Base-by-base conservation (phyloP, 2,113 vertebrate genomes). In the Benthochromis sp. region DNA sequence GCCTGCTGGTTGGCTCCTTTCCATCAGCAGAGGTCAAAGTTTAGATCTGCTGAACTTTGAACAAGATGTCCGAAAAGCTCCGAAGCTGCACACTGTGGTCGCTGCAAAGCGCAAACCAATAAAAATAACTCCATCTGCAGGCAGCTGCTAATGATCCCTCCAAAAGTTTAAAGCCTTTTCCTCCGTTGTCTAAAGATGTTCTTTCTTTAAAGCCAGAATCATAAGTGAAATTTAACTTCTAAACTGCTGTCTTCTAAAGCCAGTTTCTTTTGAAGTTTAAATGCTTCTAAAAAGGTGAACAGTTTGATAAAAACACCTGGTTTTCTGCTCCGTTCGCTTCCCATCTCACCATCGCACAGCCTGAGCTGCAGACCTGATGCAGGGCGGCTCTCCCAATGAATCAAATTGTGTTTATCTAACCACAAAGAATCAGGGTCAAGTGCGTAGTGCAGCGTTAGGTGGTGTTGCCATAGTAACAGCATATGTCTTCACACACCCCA, bases 381-480 rank as follows among this genome's bases (percentile, higher is more conserved):
- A 82, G 34, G 13, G 9, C 9, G 2, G n/a, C 73, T 76, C 82
- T 45, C 52, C 82, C 80, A 55, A 76, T 80, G 85, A 93, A 94
- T 91, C 82, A 90, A 93, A 93, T 90, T 50, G 66, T 83, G 86
- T 90, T 95, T 91, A 92, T 92, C 87, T 82, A 86, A 89, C 88
- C 76, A 83, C 85, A 91, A 88, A 85, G n/a, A 31, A 90, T 81
- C 78, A 88, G 88, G 92, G 94, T 94, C 90, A 92, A 88, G 90
- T 83, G 84, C 83, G 27, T 83, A 92, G 84, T 54, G 84, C 83
- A 11, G 82, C 13, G 80, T 89, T 78, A 85, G 66, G 81, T 4
- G 38, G 19, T 52, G 93, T 96, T 95, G 81, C 92, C 92, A 93
- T 92, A 91, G 94, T 86, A 94, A 95, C 94, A 88, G 90, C 84